phyloP scores from a whole-genome alignment of 1,140 invertebrate genomes.

The Berghia stephanieae region DNA sequence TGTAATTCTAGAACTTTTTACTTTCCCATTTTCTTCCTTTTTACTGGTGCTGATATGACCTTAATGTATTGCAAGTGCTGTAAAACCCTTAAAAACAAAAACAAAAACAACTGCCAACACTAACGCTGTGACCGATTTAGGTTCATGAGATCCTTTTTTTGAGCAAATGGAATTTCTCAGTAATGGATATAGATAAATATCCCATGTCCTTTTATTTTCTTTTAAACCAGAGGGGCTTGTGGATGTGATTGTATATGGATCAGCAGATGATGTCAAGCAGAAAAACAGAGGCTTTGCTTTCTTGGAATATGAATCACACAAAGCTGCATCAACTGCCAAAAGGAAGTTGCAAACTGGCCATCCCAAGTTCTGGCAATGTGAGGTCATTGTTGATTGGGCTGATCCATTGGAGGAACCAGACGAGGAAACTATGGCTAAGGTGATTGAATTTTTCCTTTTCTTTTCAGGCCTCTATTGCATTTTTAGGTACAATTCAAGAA shows the following conservation, averaged over 20 bases:
- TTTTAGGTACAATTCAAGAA: background rate
- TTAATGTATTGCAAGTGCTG: no score
- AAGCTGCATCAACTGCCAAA: conserved; percentile 97
- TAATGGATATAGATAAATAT: background rate
- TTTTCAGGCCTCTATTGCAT: background rate
- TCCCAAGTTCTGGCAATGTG: conserved; percentile 88
- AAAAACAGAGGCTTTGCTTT: conserved; percentile 99
- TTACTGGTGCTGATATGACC: no score
- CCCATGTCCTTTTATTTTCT: background rate
- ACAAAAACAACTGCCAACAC: no score
- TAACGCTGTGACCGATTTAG: no score
- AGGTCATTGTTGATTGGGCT: conserved; percentile 99
- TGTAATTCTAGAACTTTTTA: no score
- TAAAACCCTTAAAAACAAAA: no score
- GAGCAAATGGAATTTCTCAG: no score
- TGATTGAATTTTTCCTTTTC: conserved; percentile 60
- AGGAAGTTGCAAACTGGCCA: conserved; percentile 78
- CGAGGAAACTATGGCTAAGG: conserved; percentile 98
- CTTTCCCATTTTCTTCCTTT: no score
- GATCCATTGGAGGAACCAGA: conserved; percentile 99
- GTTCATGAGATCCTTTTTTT: no score
- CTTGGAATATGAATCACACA: conserved; percentile 99
- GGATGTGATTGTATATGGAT: conserved; percentile 99
- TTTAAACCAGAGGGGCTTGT: conserved; percentile 96
- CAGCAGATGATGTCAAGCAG: conserved; percentile 90